Conservation (phyloP, 2,113 vertebrate species). For the Pagrus major region DNA sequence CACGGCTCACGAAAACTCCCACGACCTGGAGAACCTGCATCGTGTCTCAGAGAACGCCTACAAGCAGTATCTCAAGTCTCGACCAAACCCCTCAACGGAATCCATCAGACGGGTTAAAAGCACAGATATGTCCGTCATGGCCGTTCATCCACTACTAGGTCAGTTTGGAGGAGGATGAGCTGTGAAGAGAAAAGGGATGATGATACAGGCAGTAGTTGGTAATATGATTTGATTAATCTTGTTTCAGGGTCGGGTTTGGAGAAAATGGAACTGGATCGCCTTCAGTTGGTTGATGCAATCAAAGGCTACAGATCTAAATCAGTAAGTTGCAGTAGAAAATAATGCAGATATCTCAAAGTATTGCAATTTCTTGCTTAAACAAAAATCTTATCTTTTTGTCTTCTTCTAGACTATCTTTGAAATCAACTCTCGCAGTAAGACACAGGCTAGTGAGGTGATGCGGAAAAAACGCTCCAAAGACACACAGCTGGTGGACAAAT, state of each 20-base stretch:
- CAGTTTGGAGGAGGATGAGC: slow-evolving; percentile 57
- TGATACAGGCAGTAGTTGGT: neutral
- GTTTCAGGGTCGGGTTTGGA: slow-evolving; percentile 87
- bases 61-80: slow-evolving; percentile 93
- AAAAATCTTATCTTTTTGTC: neutral
- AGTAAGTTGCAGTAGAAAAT: slow-evolving; percentile 79
- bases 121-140: slow-evolving; percentile 85
- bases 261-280: slow-evolving; percentile 88
- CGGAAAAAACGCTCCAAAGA: slow-evolving; percentile 89
- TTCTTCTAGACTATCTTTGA: slow-evolving; percentile 93
- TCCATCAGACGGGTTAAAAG: slow-evolving; percentile 93
- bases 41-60: slow-evolving; percentile 90
- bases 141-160: slow-evolving; percentile 93
- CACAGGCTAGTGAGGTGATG: slow-evolving; percentile 90
- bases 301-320: slow-evolving; percentile 91
- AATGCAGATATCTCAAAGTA: neutral
- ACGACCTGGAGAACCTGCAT: slow-evolving; percentile 88
- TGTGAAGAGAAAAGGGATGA: neutral
- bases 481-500: slow-evolving; percentile 84
- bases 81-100: slow-evolving; percentile 89
- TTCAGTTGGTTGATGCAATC: slow-evolving; percentile 92
- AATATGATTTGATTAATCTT: neutral
- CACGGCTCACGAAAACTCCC: slow-evolving; percentile 82
- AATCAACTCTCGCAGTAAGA: slow-evolving; percentile 92
- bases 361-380: neutral